These are phyloP conservation scores for Cichlasoma orientale DNA, from an alignment of 2,797 vertebrate genomes.

Conservation along the genomic window DNA sequence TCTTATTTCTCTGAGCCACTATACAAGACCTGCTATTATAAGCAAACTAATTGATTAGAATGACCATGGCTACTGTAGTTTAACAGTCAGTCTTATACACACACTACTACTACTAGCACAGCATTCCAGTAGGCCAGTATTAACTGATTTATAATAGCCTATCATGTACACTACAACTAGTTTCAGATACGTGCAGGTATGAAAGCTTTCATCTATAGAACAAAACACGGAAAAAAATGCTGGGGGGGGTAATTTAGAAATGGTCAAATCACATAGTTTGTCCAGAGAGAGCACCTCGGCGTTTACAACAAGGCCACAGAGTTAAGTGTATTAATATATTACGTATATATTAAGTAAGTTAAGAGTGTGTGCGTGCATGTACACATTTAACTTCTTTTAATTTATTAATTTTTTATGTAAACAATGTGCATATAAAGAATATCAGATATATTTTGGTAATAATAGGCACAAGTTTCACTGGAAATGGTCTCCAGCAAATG, in stretches of 20 bases:
- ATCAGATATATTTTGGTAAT: too few species aligned
- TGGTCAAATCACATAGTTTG: background rate
- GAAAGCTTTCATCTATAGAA: background rate
- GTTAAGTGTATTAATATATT: background rate
- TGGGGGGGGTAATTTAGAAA: background rate
- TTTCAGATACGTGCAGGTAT: background rate
- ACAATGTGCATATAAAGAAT: too few species aligned
- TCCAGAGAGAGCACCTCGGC: background rate
- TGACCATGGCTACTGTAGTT: background rate
- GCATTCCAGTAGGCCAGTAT: too few species aligned
- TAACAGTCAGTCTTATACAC: background rate
- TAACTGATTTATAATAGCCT: accelerated
- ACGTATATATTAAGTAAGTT: background rate
- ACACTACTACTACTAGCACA: background rate
- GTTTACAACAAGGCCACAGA: background rate
- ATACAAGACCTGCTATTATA: background rate
- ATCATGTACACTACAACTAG: background rate
- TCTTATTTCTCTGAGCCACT: background rate
- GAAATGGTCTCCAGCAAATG: background rate
- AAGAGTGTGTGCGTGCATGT: too few species aligned
- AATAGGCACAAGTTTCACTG: background rate
- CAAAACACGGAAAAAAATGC: background rate
- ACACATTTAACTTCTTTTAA: too few species aligned
- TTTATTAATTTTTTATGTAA: too few species aligned
- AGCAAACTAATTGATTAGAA: background rate